Base-by-base conservation (phyloP, 1,140 invertebrate genomes). In the Eupristina koningsbergeri region DNA sequence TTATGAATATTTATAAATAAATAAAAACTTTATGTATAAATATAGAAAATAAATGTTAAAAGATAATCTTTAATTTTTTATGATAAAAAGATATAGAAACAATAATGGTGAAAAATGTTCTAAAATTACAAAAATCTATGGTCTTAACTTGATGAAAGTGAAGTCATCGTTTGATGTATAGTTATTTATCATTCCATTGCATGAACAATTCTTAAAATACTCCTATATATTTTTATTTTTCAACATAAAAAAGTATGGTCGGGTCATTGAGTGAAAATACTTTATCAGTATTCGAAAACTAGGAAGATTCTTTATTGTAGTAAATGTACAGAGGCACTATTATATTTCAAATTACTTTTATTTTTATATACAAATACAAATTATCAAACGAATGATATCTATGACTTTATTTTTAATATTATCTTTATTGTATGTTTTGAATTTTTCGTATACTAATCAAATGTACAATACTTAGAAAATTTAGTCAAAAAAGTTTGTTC, bases 251-350 rank as follows among this genome's bases (percentile, higher is more conserved):
- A 36, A 17, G 69, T n/a, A 39, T 45, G 5, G 17, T 53, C 41
- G 77, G 77, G 31, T 84, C 77, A 71, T 75, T 84, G 77, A 75
- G 74, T 58, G 76, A 75, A 78, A 75, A 84, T 84, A 80, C 64
- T 74, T 41, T 29, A 53, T 74, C 76, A 73, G 29, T 79, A 31
- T 69, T 50, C 61, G 41, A 31, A 61, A 78, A 34, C n/a, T 17
- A 22, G 22, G 8, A 29, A 8, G 17, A 34, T 41, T 36, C 22
- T 81, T 81, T 69, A 81, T 75, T 63, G 47, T 63, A 75, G 63
- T 53, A 39, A 58, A 19, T 47, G 5, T 58, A 22, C 22, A 26
- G 53, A 26, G 22, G 19, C 22, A 58, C 13, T 58, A 5, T 3
- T 58, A 3, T 17, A 3, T 17, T 53, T 2, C 50, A 53, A 3